Evolutionary conservation across 2,113 vertebrate genomes (phyloP).

Genomic region (Panthera tigris): DNA sequence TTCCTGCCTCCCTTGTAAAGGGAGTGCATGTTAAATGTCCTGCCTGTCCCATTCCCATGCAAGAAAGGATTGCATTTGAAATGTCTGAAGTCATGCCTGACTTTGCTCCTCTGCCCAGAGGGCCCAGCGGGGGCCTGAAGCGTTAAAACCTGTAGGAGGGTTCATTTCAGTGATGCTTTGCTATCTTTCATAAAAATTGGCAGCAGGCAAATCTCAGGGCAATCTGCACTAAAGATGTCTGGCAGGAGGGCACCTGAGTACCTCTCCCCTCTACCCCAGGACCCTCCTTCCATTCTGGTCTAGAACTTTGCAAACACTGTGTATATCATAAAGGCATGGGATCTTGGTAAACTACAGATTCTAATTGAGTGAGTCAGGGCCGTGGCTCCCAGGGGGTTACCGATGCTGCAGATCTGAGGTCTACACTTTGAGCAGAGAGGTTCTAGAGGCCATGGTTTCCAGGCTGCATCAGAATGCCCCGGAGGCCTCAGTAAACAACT

Average conservation of each 20-base stretch:
- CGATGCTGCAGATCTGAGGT: not conserved
- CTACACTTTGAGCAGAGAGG: not conserved
- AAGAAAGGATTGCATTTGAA: not conserved
- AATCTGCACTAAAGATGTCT: not conserved
- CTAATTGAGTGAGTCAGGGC: not conserved
- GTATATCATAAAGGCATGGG: not conserved
- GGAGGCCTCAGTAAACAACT: not conserved
- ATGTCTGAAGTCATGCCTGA: not conserved
- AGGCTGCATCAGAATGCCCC: not conserved
- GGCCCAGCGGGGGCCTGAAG: not conserved
- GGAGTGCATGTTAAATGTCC: not conserved
- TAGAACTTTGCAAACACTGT: not conserved
- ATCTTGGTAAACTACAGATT: not conserved
- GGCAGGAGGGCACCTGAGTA: not conserved
- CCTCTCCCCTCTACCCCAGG: not conserved
- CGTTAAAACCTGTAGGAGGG: not conserved
- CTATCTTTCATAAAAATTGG: not conserved
- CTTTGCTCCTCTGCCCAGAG: not conserved
- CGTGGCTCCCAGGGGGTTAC: not conserved
- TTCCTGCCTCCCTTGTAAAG: rapidly evolving
- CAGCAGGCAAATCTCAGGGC: not conserved
- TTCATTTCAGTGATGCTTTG: not conserved
- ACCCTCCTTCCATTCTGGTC: not conserved
- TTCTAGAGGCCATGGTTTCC: not conserved
- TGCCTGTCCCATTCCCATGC: not conserved